Evolutionary conservation across 2,888 invertebrate species (phyloP), one percentile per base, ranked within the genome.

Genomic region (Epirrhoe tristata): DNA sequence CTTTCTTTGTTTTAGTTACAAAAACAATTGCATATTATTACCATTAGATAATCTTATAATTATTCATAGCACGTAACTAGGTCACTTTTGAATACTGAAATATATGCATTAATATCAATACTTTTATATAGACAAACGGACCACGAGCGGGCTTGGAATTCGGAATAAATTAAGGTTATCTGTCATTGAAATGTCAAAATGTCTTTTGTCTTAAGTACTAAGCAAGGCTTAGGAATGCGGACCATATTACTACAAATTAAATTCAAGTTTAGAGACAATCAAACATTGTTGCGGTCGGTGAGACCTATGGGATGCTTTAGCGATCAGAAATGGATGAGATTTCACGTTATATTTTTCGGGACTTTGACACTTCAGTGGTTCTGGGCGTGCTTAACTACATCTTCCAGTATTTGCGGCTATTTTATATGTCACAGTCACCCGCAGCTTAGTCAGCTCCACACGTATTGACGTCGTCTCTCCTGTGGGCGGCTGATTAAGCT

Each of bases 151-250:
- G 39, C 17, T n/a, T 48, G 24, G 58, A 58, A 54, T 63, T 63
- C 48, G 1, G 58, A 17, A 58, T 58, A 53, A 17, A 34, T 57
- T 57, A 62, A 5, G 7, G 56, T 57, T 58, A 50, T 58, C 16
- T 56, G 50, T 63, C 55, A 56, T 67, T 17, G 3, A 52, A 48
- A 59, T 16, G 52, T 60, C 59, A 56, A 50, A 59, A 51, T 34
- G 32, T 10, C 39, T 32, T 16, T 54, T 60, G 51, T 53, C 31
- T 57, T 51, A 24, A 46, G 48, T 24, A 24, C n/a, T 16, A 12
- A 43, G 39, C 17, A 36, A 17, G 34, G 48, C 16, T 34, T 54
- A 63, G 57, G 63, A 36, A 64, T 58, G 63, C 24, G 24, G 36
- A 34, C 34, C 17, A 53, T 12, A 14, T 32, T 6, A 6, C 46